These are phyloP conservation scores for Cynocephalus volans DNA, from an alignment of 2,113 vertebrate species.

Conservation along the genomic window DNA sequence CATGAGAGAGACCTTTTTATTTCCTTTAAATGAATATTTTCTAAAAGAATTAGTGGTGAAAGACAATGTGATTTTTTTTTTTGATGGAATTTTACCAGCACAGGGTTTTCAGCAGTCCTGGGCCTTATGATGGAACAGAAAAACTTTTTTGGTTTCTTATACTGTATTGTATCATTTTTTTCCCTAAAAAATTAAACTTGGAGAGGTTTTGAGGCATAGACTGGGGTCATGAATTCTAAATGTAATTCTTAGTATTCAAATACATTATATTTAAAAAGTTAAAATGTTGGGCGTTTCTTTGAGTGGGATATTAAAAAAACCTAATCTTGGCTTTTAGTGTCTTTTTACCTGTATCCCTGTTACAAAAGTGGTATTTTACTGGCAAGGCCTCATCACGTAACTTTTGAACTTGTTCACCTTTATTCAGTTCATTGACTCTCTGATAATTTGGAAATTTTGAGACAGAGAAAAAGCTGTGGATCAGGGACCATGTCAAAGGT, in stretches of 20 bases:
- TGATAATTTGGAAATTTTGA: background rate
- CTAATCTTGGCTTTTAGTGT: background rate
- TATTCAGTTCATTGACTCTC: background rate
- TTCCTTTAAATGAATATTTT: constrained; percentile 29
- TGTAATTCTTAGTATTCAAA: background rate
- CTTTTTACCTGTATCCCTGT: background rate
- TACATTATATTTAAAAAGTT: background rate
- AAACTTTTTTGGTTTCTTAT: background rate
- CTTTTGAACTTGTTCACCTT: background rate
- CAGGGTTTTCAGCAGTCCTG: background rate
- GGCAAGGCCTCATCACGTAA: background rate
- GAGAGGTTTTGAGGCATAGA: background rate
- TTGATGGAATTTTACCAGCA: background rate
- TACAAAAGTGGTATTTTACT: background rate
- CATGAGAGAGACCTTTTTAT: background rate
- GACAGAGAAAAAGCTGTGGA: background rate
- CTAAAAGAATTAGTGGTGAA: constrained; percentile 10
- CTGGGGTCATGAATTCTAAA: constrained; percentile 29
- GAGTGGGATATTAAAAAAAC: background rate
- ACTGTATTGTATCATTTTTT: background rate
- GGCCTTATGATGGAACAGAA: background rate
- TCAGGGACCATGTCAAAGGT: background rate
- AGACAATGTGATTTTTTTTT: background rate
- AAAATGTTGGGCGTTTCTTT: background rate
- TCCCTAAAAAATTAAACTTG: background rate